A percentile compares a stretch with the other conserved stretches of the same genome.
Evolutionary conservation across 1,140 invertebrate genomes (phyloP).

Genomic region (Mactra quadrangularis): DNA sequence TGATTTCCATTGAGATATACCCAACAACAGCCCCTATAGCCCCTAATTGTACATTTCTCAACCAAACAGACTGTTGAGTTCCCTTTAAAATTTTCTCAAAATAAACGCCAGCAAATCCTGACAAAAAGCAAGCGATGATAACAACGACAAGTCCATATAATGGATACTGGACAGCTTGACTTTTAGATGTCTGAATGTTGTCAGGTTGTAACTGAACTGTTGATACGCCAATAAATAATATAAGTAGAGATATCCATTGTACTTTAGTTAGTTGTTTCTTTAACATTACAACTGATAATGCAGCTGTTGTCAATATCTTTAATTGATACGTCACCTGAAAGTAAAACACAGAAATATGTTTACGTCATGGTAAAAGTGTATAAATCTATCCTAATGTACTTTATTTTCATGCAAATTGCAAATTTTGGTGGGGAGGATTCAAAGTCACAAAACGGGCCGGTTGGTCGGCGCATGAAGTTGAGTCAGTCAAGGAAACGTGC

Average conservation of each 20-base stretch:
- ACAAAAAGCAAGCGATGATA: conserved; percentile 95
- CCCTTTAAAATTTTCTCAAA: conserved; percentile 98
- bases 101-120: conserved; percentile 99
- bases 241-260: conserved; percentile 94
- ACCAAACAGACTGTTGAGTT: conserved; percentile 95
- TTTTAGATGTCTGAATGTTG: conserved; percentile 18
- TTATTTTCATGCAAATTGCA: too few species aligned
- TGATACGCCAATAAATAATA: conserved; percentile 94
- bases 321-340: conserved; percentile 98
- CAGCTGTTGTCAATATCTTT: conserved; percentile 98
- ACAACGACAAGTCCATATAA: conserved; percentile 95
- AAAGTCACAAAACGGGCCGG: too few species aligned
- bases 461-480: too few species aligned
- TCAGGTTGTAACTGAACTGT: conserved; percentile 82
- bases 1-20: conserved; percentile 84
- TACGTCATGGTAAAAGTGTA: too few species aligned
- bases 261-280: conserved; percentile 89
- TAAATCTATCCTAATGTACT: too few species aligned
- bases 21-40: conserved; percentile 84
- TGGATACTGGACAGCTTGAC: conserved; percentile 76
- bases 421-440: too few species aligned
- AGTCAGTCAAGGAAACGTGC: too few species aligned
- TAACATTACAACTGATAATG: conserved; percentile 97
- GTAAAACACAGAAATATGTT: conserved; percentile 20
- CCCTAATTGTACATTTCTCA: conserved; percentile 87